These are phyloP conservation scores for Kobus ellipsiprymnus DNA, from an alignment of 2,113 vertebrate species.

Conservation along the genomic window DNA sequence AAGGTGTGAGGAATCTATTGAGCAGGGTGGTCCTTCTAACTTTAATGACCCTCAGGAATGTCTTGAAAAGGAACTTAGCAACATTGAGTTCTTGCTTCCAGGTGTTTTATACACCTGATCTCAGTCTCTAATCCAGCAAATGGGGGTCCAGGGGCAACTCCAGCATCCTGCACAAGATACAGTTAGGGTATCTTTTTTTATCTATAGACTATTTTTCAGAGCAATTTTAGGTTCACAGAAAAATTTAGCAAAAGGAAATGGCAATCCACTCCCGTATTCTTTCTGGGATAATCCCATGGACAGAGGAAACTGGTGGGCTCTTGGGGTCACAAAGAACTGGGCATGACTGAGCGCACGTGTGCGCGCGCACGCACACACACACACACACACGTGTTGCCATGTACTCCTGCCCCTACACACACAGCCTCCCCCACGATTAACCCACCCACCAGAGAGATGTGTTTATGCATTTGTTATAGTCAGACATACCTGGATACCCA, in stretches of 20 bases:
- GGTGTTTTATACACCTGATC: background rate
- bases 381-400: background rate
- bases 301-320: background rate
- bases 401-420: too few species aligned
- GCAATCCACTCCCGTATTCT: background rate
- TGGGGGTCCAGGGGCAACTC: rapidly evolving
- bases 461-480: background rate
- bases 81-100: background rate
- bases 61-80: background rate
- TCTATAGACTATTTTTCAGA: background rate
- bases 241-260: background rate
- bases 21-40: background rate
- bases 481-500: background rate
- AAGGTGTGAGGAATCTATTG: rapidly evolving
- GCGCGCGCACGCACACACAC: rapidly evolving
- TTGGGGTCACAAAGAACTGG: background rate
- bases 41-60: rapidly evolving
- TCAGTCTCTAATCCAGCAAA: background rate
- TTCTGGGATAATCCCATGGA: background rate
- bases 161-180: rapidly evolving
- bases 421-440: background rate
- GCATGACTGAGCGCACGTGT: background rate
- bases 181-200: background rate
- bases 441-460: background rate
- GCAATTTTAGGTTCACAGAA: background rate